Base-by-base conservation (phyloP, 2,888 invertebrate species). In the Ectemnius cavifrons region DNA sequence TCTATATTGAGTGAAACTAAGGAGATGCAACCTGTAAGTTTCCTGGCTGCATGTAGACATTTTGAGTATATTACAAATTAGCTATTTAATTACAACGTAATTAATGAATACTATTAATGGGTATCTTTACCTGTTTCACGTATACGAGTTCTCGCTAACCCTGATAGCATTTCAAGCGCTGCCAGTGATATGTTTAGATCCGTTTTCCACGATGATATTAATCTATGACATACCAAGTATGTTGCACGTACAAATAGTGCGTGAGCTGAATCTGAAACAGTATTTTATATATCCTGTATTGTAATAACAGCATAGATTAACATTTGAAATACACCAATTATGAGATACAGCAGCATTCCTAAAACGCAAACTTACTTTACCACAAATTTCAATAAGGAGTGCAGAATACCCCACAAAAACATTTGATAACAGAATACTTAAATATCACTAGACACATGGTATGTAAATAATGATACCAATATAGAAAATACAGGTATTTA, bases 181-280 rank as follows among this genome's bases (percentile, higher is more conserved):
- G 98, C 98, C 69, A 99, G 91, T 0, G 98, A 98, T 52, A 98
- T 96, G 89, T 97, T 98, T 74, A 98, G 92, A 91, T 99, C 98
- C 0, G 96, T 95, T 92, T 98, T 98, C 98, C 98, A 99, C 0
- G 97, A 96, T 0, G 98, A 97, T 88, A 98, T 98, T 73, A 99
- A 93, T 23, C 98, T 95, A 91, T 98, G 98, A 88, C 98, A 99
- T 49, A 98, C 98, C 85, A 98, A 93, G 88, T 98, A 97, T 0
- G 98, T 97, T 6, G 98, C 97, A 73, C 97, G 94, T 0, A 98
- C 97, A 87, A 98, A 98, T 78, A 99, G 91, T 2, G 97, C 97
- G 89, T 96, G 95, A 0, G 96, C 96, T 63, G 96, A 96, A 92
- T 97, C 97, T 97, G 91, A 52, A 90, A 81, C 86, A 89, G 59